phyloP scores from a whole-genome alignment of 2,888 invertebrate genomes.

The Aethes cnicana region DNA sequence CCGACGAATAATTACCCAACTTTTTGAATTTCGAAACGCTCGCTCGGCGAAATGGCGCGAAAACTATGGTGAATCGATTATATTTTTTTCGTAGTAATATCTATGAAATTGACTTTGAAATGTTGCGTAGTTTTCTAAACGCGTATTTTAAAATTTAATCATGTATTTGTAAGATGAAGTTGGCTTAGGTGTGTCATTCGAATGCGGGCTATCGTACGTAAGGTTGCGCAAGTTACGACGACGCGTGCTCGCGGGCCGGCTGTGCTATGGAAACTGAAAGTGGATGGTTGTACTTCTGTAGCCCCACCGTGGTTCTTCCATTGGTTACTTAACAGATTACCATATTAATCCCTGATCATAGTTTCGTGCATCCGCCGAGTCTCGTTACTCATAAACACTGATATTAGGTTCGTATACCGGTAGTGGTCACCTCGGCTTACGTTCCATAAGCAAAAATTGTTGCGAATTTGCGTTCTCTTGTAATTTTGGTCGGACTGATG shows the following conservation, averaged over 20 bases:
- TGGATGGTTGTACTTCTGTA: slow-evolving; percentile 47
- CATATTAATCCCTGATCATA: slow-evolving; percentile 60
- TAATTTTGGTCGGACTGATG: no score
- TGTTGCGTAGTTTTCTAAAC: slow-evolving; percentile 15
- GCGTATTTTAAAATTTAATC: slow-evolving; percentile 10
- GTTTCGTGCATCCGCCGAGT: slow-evolving; percentile 47
- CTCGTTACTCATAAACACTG: slow-evolving; percentile 14
- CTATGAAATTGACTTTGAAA: background rate
- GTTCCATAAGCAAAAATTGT: no score
- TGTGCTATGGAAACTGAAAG: slow-evolving; percentile 74
- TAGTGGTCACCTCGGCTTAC: background rate
- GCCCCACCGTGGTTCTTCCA: slow-evolving; percentile 51
- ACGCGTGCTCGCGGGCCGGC: slow-evolving; percentile 61
- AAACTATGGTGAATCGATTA: slow-evolving; percentile 36
- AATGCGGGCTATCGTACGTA: slow-evolving; percentile 60
- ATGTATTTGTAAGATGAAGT: slow-evolving; percentile 30
- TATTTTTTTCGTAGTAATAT: slow-evolving; percentile 19
- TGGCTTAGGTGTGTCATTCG: slow-evolving; percentile 64
- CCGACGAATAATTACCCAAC: slow-evolving; percentile 28
- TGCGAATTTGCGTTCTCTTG: no score
- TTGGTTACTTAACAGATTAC: slow-evolving; percentile 61
- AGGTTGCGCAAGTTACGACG: slow-evolving; percentile 53
- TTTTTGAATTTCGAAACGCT: slow-evolving; percentile 36
- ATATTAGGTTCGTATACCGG: background rate
- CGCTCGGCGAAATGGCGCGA: slow-evolving; percentile 37